Base-by-base conservation (phyloP, 2,888 invertebrate genomes). In the Antitype chi region DNA sequence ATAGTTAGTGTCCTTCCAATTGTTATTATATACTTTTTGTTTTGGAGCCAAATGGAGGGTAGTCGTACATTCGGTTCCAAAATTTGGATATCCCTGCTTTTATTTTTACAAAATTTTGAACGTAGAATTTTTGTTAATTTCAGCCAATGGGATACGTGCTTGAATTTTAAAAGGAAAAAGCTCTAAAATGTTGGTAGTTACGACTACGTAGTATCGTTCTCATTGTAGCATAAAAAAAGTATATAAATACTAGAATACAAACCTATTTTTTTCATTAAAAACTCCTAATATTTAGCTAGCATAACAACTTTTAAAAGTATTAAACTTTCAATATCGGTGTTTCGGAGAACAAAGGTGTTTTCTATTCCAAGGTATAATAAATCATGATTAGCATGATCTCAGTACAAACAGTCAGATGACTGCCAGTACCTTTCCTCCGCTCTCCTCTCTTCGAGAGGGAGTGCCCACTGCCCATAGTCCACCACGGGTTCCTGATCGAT, bases 11-110 rank as follows among this genome's bases (percentile, higher is more conserved):
- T 93, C 92, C 91, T 92, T 92, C 88, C 90, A 92, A 94, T 92
- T 92, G 93, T 93, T 94, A 93, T 93, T 92, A 91, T 90, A 89
- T 90, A 91, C 91, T 93, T 94, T 94, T 94, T 94, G 93, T 92
- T 91, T 91, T 91, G 89, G 89, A 92, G 94, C 94, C 94, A 94
- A 94, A 94, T 92, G 82, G 87, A 78, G 86, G 80, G 71, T 83
- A 89, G 89, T 84, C 85, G 59, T 72, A 78, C 69, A 72, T 85
- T 76, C 77, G 55, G 83, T 85, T 87, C 74, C 74, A 83, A 84
- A 86, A 81, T 86, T 81, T 60, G 69, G 67, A 70, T 23, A 76
- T 71, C 74, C 81, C 74, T 49, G 64, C 78, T 83, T 74, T 82
- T 76, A 66, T 76, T 81, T 38, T 76, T 81, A 76, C 74, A 84